Percentiles rank a stretch among this genome's conserved stretches.
phyloP scores from a whole-genome alignment of 2,113 vertebrate species.

The Gadus chalcogrammus region DNA sequence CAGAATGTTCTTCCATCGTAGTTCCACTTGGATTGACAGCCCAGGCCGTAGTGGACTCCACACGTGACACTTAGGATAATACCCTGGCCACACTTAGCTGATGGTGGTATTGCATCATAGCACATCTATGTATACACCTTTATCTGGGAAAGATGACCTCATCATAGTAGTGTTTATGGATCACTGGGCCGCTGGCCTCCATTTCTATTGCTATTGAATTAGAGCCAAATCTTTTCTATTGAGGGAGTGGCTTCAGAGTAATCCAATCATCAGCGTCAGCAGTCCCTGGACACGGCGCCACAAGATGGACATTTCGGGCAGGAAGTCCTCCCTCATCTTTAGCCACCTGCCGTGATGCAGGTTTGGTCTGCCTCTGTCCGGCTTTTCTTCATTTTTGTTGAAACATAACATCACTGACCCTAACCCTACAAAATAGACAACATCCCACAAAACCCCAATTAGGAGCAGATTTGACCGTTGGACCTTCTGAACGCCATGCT shows the following conservation, averaged over 20 bases:
- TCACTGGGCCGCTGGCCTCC: conserved; percentile 58
- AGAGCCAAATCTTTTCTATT: conserved; percentile 63
- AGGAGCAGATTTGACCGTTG: too few relatives aligned
- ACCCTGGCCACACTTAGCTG: conserved; percentile 5
- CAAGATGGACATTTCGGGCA: neutral
- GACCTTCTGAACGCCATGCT: too few relatives aligned
- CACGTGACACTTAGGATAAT: conserved; percentile 10
- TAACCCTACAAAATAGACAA: too few relatives aligned
- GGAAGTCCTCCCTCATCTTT: too few relatives aligned
- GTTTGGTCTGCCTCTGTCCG: too few relatives aligned
- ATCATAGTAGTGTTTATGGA: conserved; percentile 70
- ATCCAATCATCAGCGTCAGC: conserved; percentile 51
- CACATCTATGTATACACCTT: conserved; percentile 2
- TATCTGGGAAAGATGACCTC: conserved; percentile 43
- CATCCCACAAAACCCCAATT: too few relatives aligned
- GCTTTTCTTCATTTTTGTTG: too few relatives aligned
- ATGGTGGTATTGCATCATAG: conserved; percentile 22
- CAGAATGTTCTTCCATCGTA: neutral
- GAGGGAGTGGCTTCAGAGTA: conserved; percentile 58
- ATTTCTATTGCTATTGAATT: conserved; percentile 64
- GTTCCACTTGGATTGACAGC: neutral
- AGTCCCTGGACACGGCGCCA: conserved; percentile 30
- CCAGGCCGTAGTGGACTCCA: neutral
- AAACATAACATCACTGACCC: too few relatives aligned
- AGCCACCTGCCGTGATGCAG: too few relatives aligned